Base-by-base conservation (phyloP, 2,888 invertebrate genomes). In the Polietes domitor region DNA sequence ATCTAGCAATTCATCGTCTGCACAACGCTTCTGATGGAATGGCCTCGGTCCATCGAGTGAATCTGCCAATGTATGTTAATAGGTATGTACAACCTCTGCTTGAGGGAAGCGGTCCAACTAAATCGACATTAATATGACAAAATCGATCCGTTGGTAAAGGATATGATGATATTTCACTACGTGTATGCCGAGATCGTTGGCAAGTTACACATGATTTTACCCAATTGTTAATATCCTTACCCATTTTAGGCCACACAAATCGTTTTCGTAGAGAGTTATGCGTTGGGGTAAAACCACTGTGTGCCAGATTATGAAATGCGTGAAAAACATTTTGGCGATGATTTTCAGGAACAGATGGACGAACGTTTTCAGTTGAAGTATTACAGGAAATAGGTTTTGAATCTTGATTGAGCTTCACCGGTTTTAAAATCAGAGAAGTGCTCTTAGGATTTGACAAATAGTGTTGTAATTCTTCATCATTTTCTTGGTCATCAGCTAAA, bases 191-290 rank as follows among this genome's bases (percentile, higher is more conserved):
- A 9, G 50, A 21, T 7, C 55, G 76, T 28, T 76, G 76, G n/a
- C 75, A 80, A 15, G 50, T 21, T 26, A 80, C 43, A 26, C 78
- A 78, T 50, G 61, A 43, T 28, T 55, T 65, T 32, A 37, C 53
- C 12, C 63, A 74, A 9, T 53, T 15, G 0, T 65, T 70, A 4
- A 70, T 71, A n/a, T 71, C 50, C 43, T 10, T 3, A 2, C 43
- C 26, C 58, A 79, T 89, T 1, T 88, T 88, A 3, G 85, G 58
- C 10, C 65, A 76, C 0, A 76, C 7, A 47, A 76, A 76, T 9
- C 55, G 24, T 15, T 68, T 17, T 32, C 32, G 32, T 32, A 32
- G 4, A 32, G 5, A 32, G 32, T 32, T 32, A 32, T 32, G 32
- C 4, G 32, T 32, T 32, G 32, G 9, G 4, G 32, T 32, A 32